Base-by-base conservation (phyloP, 2,113 vertebrate genomes). In the Boulengeromyrus knoepffleri region DNA sequence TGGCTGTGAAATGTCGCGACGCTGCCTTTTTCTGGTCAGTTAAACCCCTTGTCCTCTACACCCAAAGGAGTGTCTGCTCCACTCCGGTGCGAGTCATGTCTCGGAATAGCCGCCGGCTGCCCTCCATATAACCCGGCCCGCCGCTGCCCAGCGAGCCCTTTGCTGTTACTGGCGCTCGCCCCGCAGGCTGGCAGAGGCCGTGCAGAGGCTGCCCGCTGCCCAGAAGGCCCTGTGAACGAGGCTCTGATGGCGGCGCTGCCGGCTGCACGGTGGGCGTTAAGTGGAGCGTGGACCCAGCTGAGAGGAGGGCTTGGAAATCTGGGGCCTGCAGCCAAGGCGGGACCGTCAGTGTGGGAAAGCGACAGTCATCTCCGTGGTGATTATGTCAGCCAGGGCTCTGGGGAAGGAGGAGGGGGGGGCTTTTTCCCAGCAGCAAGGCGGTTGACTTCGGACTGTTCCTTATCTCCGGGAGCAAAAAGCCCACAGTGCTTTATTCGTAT, bases 291-390 rank as follows among this genome's bases (percentile, higher is more conserved):
- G 39, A 85, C 42, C 42, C 83, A 85, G 83, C 83, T 24, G 21
- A 47, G 39, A 13, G 17, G 42, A 47, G 21, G 83, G 24, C 45
- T n/a, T 50, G n/a, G 45, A 31, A 50, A 12, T 86, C 47, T 50
- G 24, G 84, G 45, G 47, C 45, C 19, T 10, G 13, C 21, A 27
- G 47, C 45, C 45, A 13, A 50, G 52, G 13, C 89, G 31, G 1
- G 42, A 27, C 62, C 2, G n/a, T 87, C 47, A 87, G 86, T 85
- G 87, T 62, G 87, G 27, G 89, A 89, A 70, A 90, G 56, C 49
- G 56, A 88, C 62, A 10, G 46, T 36, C 21, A 80, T 89, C 62
- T 89, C 66, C 31, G 15, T 49, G n/a, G 5, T n/a, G 66, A 74
- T 50, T 85, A 85, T 85, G 84, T 85, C 84, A 50, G 62, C 46